Conservation (phyloP, 2,797 vertebrate species). For the Danio tinwini region DNA sequence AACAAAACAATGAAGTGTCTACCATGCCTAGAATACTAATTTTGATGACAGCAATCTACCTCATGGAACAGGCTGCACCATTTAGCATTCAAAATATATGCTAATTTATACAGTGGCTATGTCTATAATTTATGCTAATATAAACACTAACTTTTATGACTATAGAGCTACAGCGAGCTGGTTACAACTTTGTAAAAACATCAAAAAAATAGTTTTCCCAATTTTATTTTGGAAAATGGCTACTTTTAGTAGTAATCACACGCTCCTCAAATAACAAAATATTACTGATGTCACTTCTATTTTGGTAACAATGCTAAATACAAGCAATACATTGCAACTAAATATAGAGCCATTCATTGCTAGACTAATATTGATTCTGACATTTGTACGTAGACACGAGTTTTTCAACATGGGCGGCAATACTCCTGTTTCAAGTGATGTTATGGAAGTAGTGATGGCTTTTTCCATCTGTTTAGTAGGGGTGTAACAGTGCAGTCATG, state of each 20-base stretch:
- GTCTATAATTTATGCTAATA: conserved; percentile 60
- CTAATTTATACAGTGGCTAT: conserved; percentile 62
- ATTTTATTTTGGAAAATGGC: not conserved
- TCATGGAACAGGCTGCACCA: conserved; percentile 57
- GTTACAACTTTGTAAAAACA: conserved; percentile 26
- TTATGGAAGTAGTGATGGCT: no score
- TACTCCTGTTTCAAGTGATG: no score
- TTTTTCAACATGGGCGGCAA: no score
- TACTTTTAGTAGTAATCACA: not conserved
- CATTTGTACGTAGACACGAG: no score
- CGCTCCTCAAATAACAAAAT: not conserved
- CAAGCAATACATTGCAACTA: not conserved
- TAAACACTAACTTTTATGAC: conserved; percentile 49
- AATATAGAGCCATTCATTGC: no score
- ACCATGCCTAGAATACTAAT: conserved; percentile 68
- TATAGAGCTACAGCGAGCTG: conserved; percentile 40
- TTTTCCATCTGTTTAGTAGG: no score
- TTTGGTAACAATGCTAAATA: not conserved
- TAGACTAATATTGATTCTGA: no score
- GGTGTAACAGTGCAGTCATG: no score
- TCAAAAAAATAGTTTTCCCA: not conserved
- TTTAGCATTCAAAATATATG: conserved; percentile 64
- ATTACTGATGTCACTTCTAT: not conserved
- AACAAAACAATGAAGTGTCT: conserved; percentile 49
- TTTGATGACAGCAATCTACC: conserved; percentile 50